A percentile compares a stretch with the other conserved stretches of the same genome.
phyloP scores from a whole-genome alignment of 92 coral and sea anemone species.

The Isaurus tuberculatus region DNA sequence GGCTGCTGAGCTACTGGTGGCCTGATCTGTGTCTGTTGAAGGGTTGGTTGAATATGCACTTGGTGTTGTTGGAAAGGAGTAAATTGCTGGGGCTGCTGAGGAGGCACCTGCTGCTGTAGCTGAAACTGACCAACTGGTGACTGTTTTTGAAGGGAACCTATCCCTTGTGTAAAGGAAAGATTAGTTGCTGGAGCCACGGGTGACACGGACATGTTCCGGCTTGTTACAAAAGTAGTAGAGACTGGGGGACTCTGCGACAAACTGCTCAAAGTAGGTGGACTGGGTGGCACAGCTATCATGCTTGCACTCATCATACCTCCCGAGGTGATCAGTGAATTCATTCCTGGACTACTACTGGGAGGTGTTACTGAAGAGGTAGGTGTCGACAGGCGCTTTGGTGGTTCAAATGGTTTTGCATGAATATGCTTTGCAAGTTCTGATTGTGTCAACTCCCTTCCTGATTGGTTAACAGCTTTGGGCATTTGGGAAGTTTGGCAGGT shows the following conservation, averaged over 20 bases:
- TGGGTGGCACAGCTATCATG: conserved; percentile 75
- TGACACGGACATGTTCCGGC: conserved; percentile 84
- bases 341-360: conserved; percentile 61
- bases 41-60: conserved; percentile 53
- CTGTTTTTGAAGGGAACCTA: conserved; percentile 80
- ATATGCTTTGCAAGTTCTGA: conserved; percentile 95
- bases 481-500: conserved; percentile 62
- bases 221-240: conserved; percentile 77
- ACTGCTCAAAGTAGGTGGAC: conserved; percentile 74
- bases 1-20: conserved; percentile 66
- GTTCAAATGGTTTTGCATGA: conserved; percentile 98
- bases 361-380: conserved; percentile 70
- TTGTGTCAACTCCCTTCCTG: conserved; percentile 65
- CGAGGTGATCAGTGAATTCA: conserved; percentile 62
- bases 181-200: conserved; percentile 83
- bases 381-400: conserved; percentile 86
- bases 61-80: conserved; percentile 91
- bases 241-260: conserved; percentile 93
- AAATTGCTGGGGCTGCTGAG: conserved; percentile 80
- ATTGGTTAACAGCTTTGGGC: conserved; percentile 69
- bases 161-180: conserved; percentile 76
- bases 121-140: conserved; percentile 85
- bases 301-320: conserved; percentile 64
- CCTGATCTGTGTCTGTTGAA: conserved; percentile 65
- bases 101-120: conserved; percentile 73